A percentile compares a stretch with the other conserved stretches of the same genome.
These are phyloP conservation scores for Brachionus manjavacas DNA, from an alignment of 1,140 invertebrate species.

Conservation along the genomic window DNA sequence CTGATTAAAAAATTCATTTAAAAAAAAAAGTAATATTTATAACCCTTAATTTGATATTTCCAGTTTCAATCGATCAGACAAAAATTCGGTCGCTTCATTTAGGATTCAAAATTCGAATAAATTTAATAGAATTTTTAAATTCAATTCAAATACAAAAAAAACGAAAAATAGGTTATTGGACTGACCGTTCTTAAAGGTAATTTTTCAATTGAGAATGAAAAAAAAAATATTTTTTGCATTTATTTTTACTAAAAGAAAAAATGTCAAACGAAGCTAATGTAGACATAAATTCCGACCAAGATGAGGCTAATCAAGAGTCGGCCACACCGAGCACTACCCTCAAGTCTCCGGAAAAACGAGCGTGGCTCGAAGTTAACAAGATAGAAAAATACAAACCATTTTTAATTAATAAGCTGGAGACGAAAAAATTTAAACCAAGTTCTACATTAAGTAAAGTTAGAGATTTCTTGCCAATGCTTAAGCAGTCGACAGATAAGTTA, in stretches of 20 bases:
- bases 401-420: constrained; percentile 19
- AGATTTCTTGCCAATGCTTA: constrained; percentile 25
- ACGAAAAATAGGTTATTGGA: background rate
- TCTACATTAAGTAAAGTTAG: constrained; percentile 8
- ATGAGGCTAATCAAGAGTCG: background rate
- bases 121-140: background rate
- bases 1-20: no score
- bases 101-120: background rate
- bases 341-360: constrained; percentile 23
- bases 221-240: background rate
- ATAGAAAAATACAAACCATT: constrained; percentile 26
- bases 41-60: no score
- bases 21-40: no score
- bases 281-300: background rate
- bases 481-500: constrained; percentile 30
- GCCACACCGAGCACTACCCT: background rate
- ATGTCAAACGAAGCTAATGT: background rate
- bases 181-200: background rate
- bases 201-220: background rate
- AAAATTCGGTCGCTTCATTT: background rate
- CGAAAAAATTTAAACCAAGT: constrained; percentile 35
- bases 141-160: background rate
- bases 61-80: background rate
- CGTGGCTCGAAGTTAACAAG: constrained; percentile 3
- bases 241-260: background rate